Evolutionary conservation across 1,140 invertebrate species (phyloP).

Genomic region (Portunus trituberculatus): DNA sequence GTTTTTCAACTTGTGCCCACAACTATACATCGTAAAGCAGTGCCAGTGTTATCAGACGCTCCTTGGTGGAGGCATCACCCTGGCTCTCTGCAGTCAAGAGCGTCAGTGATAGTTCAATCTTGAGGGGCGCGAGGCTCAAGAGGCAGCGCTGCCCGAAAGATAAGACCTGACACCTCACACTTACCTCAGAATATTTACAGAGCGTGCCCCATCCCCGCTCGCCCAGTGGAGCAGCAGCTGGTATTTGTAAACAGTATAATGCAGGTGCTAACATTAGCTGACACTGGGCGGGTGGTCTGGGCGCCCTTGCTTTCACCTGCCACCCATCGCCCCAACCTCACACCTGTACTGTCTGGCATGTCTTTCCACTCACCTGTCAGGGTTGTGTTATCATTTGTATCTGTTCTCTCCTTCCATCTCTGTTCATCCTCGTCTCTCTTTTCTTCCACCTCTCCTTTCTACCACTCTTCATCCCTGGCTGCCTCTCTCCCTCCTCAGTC

Average conservation of each 20-base stretch:
- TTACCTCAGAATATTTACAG: neutral
- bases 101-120: neutral
- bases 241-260: slow-evolving; percentile 15
- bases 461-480: neutral
- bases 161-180: neutral
- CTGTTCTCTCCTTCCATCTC: neutral
- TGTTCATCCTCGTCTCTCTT: neutral
- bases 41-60: neutral
- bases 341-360: neutral
- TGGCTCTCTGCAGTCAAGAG: neutral
- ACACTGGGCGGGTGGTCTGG: neutral
- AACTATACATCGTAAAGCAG: neutral
- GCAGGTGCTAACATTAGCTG: neutral
- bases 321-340: neutral
- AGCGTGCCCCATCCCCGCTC: neutral
- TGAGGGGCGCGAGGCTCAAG: neutral
- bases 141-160: neutral
- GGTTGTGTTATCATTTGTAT: neutral
- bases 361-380: too few species aligned
- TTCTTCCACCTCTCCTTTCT: neutral
- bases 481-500: neutral
- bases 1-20: too few species aligned
- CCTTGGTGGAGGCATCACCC: neutral
- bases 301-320: neutral
- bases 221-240: neutral